These are phyloP conservation scores for Campodea augens DNA, from an alignment of 1,140 invertebrate species.

Conservation along the genomic window DNA sequence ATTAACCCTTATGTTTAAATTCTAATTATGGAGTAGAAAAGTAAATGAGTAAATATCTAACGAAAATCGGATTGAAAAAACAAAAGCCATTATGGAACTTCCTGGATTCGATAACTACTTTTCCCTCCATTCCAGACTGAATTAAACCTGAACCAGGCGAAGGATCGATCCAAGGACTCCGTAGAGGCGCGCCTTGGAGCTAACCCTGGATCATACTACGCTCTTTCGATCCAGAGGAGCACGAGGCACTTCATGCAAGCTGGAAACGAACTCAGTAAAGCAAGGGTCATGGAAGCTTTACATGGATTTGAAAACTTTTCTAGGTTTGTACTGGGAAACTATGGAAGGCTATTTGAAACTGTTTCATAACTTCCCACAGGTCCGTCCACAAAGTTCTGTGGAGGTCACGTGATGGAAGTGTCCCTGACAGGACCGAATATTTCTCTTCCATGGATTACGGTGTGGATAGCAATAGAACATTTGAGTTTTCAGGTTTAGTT, in stretches of 20 bases:
- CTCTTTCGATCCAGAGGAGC: constrained; percentile 20
- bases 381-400: constrained; percentile 17
- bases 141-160: constrained; percentile 23
- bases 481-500: constrained; percentile 22
- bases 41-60: no score
- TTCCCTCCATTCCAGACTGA: constrained; percentile 15
- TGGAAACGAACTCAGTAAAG: constrained; percentile 24
- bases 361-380: constrained; percentile 12
- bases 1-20: no score
- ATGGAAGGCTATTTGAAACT: constrained; percentile 6
- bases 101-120: no score
- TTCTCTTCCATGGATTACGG: constrained; percentile 24
- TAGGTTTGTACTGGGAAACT: constrained; percentile 14
- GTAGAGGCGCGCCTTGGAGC: constrained; percentile 21
- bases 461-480: constrained; percentile 23
- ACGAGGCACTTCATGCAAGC: constrained; percentile 23
- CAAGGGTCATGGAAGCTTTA: constrained; percentile 20
- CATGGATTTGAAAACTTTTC: constrained; percentile 22
- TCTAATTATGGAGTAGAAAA: no score
- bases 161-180: constrained; percentile 23
- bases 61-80: no score
- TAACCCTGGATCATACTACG: constrained; percentile 24
- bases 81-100: no score
- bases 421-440: constrained; percentile 22
- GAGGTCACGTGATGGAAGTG: constrained; percentile 21